Percentiles rank a stretch among this genome's conserved stretches.
Evolutionary conservation across 2,113 vertebrate species (phyloP).

Genomic region (Dryoscopus gambensis): DNA sequence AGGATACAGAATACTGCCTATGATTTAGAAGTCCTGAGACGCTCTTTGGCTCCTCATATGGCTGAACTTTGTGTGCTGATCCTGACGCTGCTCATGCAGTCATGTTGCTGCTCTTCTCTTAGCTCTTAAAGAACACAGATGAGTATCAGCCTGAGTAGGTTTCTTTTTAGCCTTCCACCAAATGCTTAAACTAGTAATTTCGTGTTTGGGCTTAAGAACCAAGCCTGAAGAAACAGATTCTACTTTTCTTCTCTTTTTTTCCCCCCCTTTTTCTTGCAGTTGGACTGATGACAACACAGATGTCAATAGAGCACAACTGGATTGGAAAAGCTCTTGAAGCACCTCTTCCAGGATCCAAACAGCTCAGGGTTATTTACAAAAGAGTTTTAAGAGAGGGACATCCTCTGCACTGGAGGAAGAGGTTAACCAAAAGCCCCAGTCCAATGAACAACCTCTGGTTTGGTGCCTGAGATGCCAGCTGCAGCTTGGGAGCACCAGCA

Average conservation of each 20-base stretch:
- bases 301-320: background rate
- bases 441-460: background rate
- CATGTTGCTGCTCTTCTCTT: background rate
- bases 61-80: background rate
- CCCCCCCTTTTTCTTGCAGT: background rate
- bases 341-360: background rate
- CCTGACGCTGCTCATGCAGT: background rate
- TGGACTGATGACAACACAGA: background rate
- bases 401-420: background rate
- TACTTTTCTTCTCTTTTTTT: background rate
- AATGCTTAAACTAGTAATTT: background rate
- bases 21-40: background rate
- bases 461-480: background rate
- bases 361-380: background rate
- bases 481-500: constrained; percentile 1
- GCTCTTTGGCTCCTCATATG: background rate
- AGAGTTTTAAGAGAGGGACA: background rate
- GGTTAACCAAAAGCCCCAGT: background rate
- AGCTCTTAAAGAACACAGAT: background rate
- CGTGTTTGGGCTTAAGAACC: constrained; percentile 16
- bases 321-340: background rate
- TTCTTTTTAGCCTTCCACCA: constrained; percentile 31
- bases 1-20: background rate
- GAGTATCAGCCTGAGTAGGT: background rate
- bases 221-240: background rate